A percentile compares a stretch with the other conserved stretches of the same genome.
Evolutionary conservation across 2,113 vertebrate genomes (phyloP).

Genomic region (Athene cunicularia): DNA sequence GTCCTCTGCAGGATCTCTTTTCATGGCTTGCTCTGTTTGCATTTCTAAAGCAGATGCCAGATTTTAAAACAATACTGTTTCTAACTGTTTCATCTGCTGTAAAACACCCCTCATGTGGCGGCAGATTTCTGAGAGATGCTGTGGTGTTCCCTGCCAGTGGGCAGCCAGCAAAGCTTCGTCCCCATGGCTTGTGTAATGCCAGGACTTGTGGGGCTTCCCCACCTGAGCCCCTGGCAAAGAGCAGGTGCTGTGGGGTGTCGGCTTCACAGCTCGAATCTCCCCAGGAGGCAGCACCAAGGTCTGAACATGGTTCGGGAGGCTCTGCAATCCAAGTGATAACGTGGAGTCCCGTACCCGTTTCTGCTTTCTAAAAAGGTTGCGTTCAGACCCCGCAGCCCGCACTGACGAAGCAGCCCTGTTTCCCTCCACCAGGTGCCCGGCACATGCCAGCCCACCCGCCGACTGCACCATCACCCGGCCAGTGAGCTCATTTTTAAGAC

Average conservation of each 20-base stretch:
- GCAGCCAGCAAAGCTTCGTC: neutral
- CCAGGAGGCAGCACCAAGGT: neutral
- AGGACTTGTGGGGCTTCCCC: neutral
- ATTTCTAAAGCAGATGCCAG: conserved; percentile 29
- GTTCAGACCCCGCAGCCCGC: neutral
- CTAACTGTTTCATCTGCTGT: neutral
- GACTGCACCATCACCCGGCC: accelerated
- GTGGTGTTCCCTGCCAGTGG: neutral
- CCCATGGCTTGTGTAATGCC: neutral
- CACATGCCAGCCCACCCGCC: neutral
- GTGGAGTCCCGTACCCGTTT: too few species aligned
- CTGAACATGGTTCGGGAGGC: neutral
- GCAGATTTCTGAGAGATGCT: neutral
- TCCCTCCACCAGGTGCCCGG: neutral
- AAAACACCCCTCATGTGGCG: neutral
- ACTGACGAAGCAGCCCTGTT: accelerated
- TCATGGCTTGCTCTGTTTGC: neutral
- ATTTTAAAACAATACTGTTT: neutral
- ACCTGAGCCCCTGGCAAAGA: neutral
- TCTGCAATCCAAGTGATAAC: neutral
- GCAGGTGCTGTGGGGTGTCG: neutral
- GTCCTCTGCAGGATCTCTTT: conserved; percentile 14
- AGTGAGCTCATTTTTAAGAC: conserved; percentile 88
- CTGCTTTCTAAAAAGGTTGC: neutral
- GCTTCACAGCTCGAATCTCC: neutral